Evolutionary conservation across 2,888 invertebrate genomes (phyloP).

Genomic region (Brenthis daphne): DNA sequence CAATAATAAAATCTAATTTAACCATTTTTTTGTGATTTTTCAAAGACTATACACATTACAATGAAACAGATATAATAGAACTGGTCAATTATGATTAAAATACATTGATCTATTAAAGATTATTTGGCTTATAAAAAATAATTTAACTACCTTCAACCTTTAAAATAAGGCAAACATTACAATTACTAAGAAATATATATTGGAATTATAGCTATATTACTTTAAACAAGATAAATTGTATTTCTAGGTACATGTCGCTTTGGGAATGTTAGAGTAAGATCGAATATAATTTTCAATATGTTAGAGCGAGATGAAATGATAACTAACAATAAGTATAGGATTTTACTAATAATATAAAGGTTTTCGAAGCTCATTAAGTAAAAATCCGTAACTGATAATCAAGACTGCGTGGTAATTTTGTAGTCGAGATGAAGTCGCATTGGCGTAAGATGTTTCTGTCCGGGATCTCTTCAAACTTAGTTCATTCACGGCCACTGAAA

Average conservation of each 20-base stretch:
- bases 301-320: background rate
- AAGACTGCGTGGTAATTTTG: slow-evolving; percentile 51
- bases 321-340: background rate
- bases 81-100: background rate
- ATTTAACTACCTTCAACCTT: slow-evolving; percentile 54
- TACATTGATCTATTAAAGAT: slow-evolving; percentile 6
- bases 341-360: slow-evolving; percentile 24
- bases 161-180: slow-evolving; percentile 65
- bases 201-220: slow-evolving; percentile 2
- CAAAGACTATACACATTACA: background rate
- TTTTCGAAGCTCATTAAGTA: slow-evolving; percentile 50
- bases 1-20: slow-evolving; percentile 24
- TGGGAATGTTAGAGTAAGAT: background rate
- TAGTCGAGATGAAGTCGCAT: slow-evolving; percentile 51
- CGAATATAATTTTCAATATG: background rate
- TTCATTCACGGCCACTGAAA: slow-evolving; percentile 74
- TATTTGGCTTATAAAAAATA: slow-evolving; percentile 24
- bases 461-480: slow-evolving; percentile 68
- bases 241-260: background rate
- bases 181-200: slow-evolving; percentile 34
- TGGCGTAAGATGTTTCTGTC: slow-evolving; percentile 63
- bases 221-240: background rate
- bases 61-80: background rate
- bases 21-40: background rate
- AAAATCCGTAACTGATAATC: slow-evolving; percentile 54